Evolutionary conservation across 2,888 invertebrate genomes (phyloP).

Genomic region (Sphaerophoria taeniata): DNA sequence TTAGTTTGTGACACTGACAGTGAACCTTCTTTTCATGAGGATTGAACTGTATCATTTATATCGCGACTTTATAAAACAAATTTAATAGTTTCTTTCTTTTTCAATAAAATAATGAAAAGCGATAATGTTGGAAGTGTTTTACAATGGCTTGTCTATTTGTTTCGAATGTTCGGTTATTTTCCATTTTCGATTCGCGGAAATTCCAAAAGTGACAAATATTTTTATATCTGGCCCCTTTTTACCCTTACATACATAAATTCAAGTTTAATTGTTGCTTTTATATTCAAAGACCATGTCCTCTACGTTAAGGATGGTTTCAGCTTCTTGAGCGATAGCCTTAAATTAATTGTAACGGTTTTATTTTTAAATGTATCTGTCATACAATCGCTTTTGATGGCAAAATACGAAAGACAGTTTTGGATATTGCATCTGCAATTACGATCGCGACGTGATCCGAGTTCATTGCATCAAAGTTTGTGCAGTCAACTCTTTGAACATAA

Average conservation of each 20-base stretch:
- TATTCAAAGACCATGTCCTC: conserved; percentile 75
- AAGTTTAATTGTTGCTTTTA: conserved; percentile 35
- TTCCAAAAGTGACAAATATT: conserved; percentile 44
- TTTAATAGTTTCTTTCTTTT: no score
- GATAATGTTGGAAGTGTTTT: conserved; percentile 31
- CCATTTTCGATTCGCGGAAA: conserved; percentile 71
- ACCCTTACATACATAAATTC: conserved; percentile 70
- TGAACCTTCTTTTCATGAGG: no score
- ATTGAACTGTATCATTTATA: no score
- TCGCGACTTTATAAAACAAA: no score
- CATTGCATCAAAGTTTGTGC: neutral
- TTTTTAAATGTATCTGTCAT: conserved; percentile 74
- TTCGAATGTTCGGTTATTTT: conserved; percentile 78
- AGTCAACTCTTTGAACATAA: conserved; percentile 41
- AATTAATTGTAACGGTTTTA: conserved; percentile 75
- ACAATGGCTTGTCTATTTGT: conserved; percentile 76
- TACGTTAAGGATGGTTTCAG: conserved; percentile 76
- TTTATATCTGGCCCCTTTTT: conserved; percentile 75
- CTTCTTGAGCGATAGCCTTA: conserved; percentile 77
- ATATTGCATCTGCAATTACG: conserved; percentile 22
- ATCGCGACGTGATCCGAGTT: conserved; percentile 25
- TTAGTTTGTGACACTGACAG: no score
- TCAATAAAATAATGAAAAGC: no score
- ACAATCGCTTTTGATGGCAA: conserved; percentile 31
- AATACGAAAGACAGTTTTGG: conserved; percentile 50